These are phyloP conservation scores for Drosophila suboccidentalis DNA, from an alignment of 2,888 invertebrate species.

Conservation along the genomic window DNA sequence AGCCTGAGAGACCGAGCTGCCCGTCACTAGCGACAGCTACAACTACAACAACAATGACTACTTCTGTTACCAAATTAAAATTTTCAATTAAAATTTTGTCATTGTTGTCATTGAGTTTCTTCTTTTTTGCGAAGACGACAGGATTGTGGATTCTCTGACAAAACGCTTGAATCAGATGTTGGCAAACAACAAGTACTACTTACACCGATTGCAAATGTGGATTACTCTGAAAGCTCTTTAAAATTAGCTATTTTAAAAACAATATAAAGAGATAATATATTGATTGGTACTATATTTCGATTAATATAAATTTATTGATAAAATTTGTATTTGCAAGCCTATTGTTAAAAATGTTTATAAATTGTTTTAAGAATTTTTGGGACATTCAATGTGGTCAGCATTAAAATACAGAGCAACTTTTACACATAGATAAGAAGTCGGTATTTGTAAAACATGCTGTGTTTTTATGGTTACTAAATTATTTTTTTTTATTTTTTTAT, in stretches of 20 bases:
- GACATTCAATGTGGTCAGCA: too few species aligned
- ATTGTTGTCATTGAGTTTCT: slow-evolving; percentile 60
- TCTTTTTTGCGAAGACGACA: slow-evolving; percentile 17
- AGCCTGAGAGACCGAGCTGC: slow-evolving; percentile 15
- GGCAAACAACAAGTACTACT: neutral
- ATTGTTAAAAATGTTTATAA: too few species aligned
- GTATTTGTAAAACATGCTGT: too few species aligned
- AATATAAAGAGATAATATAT: too few species aligned
- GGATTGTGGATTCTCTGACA: neutral
- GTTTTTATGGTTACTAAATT: too few species aligned
- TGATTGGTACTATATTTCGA: too few species aligned
- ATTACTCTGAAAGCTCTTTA: neutral
- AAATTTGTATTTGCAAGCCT: too few species aligned
- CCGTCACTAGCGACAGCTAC: slow-evolving; percentile 7
- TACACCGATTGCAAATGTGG: neutral
- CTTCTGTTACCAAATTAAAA: slow-evolving; percentile 77
- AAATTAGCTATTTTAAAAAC: neutral
- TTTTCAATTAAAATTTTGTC: slow-evolving; percentile 80
- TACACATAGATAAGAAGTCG: too few species aligned
- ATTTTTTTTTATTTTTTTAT: too few species aligned
- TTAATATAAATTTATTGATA: too few species aligned
- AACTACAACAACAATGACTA: slow-evolving; percentile 24
- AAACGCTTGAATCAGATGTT: neutral
- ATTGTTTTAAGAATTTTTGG: too few species aligned
- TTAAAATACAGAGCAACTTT: too few species aligned